These are phyloP conservation scores for Dolichomitus sp. DNA, from an alignment of 2,888 invertebrate species.

Conservation along the genomic window DNA sequence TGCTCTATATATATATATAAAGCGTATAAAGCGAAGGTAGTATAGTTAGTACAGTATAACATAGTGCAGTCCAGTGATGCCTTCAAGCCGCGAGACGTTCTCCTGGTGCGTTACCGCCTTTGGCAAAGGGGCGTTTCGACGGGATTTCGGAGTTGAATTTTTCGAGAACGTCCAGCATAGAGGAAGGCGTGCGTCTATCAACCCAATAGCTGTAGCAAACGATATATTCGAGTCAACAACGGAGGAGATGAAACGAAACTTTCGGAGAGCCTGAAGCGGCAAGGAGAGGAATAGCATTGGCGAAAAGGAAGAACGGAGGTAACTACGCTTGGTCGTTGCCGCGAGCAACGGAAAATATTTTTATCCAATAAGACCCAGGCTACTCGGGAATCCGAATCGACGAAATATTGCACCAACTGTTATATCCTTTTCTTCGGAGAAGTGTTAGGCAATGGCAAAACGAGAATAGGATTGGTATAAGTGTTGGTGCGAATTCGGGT, in stretches of 20 bases:
- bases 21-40: not conserved
- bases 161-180: conserved; percentile 38
- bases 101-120: conserved; percentile 43
- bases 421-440: conserved; percentile 3
- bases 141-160: conserved; percentile 40
- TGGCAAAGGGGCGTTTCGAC: conserved; percentile 13
- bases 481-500: not conserved
- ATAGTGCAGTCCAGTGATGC: conserved; percentile 5
- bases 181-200: conserved; percentile 26
- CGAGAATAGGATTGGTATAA: not conserved
- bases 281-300: not conserved
- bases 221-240: conserved; percentile 24
- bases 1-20: conserved; percentile 23
- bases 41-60: conserved; percentile 7
- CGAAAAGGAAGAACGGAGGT: not conserved
- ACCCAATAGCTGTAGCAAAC: conserved; percentile 15
- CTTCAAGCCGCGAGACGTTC: conserved; percentile 48
- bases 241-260: conserved; percentile 34
- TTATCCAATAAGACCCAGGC: conserved; percentile 27
- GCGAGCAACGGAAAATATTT: conserved; percentile 41
- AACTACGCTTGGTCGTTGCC: conserved; percentile 11
- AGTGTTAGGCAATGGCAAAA: not conserved
- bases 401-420: conserved; percentile 32
- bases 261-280: conserved; percentile 7
- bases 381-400: conserved; percentile 15